A percentile compares a stretch with the other conserved stretches of the same genome.
Evolutionary conservation across 2,797 vertebrate species (phyloP).

Genomic region (Sebastes vulpes): DNA sequence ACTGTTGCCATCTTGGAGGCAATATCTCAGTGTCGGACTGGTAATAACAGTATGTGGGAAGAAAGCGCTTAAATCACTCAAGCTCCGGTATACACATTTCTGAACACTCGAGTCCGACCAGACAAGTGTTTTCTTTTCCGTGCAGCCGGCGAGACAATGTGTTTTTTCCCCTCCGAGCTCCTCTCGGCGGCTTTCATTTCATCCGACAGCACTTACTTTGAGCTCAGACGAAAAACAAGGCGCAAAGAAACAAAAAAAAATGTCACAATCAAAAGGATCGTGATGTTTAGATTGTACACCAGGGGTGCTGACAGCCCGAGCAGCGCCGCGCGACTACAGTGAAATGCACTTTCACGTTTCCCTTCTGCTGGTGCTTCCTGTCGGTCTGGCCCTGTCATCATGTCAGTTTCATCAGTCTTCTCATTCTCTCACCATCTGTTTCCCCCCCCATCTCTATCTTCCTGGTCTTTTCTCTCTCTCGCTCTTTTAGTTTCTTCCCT

Average conservation of each 20-base stretch:
- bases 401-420: slow-evolving; percentile 42
- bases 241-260: slow-evolving; percentile 1
- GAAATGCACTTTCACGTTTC: slow-evolving; percentile 37
- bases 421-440: slow-evolving; percentile 36
- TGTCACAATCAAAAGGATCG: slow-evolving; percentile 64
- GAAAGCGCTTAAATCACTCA: slow-evolving; percentile 55
- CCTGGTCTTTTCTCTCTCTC: neutral
- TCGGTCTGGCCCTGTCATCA: slow-evolving; percentile 50
- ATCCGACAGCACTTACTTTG: slow-evolving; percentile 60
- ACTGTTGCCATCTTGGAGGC: slow-evolving; percentile 26
- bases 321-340: slow-evolving; percentile 25
- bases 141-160: slow-evolving; percentile 29
- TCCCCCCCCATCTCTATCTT: neutral
- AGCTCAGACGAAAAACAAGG: slow-evolving; percentile 51
- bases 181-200: slow-evolving; percentile 57
- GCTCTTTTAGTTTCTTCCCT: neutral
- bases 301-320: slow-evolving; percentile 56
- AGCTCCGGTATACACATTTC: slow-evolving; percentile 45
- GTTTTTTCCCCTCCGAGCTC: slow-evolving; percentile 9
- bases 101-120: slow-evolving; percentile 39
- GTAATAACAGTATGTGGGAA: slow-evolving; percentile 44
- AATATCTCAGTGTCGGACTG: slow-evolving; percentile 44
- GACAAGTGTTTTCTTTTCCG: slow-evolving; percentile 56
- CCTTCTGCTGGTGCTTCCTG: slow-evolving; percentile 45
- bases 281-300: slow-evolving; percentile 65